Evolutionary conservation across 2,888 invertebrate genomes (phyloP).

Genomic region (Agriopis leucophaearia): DNA sequence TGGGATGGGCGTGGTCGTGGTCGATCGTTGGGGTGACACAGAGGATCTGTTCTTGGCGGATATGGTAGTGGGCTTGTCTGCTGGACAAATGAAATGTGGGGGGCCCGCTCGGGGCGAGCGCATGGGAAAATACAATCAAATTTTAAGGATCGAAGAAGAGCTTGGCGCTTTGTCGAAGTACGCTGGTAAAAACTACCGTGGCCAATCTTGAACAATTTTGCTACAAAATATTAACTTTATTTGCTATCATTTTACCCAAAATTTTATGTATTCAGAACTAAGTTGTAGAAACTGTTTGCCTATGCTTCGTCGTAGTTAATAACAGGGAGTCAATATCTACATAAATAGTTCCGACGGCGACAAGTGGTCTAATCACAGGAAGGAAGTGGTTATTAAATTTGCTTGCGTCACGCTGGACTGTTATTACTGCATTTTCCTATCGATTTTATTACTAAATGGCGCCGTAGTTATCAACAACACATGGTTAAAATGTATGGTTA

Average conservation of each 20-base stretch:
- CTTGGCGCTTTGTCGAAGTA: slow-evolving; percentile 95
- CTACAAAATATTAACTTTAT: neutral
- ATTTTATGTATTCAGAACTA: neutral
- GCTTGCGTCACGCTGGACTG: slow-evolving; percentile 60
- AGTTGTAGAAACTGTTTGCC: neutral
- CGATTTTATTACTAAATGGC: slow-evolving; percentile 4
- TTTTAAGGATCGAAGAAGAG: slow-evolving; percentile 98
- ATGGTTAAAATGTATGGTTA: neutral
- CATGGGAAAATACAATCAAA: slow-evolving; percentile 98
- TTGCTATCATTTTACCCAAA: neutral
- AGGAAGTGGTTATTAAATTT: slow-evolving; percentile 59
- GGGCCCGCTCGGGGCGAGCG: slow-evolving; percentile 98
- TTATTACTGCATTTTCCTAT: slow-evolving; percentile 60
- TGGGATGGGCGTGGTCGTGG: slow-evolving; percentile 91
- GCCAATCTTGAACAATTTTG: slow-evolving; percentile 55
- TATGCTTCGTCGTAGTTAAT: neutral
- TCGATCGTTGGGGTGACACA: slow-evolving; percentile 95
- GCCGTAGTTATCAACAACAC: neutral
- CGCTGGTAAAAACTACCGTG: slow-evolving; percentile 97
- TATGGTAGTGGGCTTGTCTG: slow-evolving; percentile 98
- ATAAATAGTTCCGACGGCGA: slow-evolving; percentile 32
- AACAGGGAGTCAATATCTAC: slow-evolving; percentile 10
- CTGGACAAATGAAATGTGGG: slow-evolving; percentile 99
- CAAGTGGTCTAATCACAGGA: slow-evolving; percentile 73
- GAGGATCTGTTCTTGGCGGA: slow-evolving; percentile 99